Percentiles rank a stretch among this genome's conserved stretches.
Conservation (phyloP, 2,113 vertebrate species). For the Leucoraja erinaceus region DNA sequence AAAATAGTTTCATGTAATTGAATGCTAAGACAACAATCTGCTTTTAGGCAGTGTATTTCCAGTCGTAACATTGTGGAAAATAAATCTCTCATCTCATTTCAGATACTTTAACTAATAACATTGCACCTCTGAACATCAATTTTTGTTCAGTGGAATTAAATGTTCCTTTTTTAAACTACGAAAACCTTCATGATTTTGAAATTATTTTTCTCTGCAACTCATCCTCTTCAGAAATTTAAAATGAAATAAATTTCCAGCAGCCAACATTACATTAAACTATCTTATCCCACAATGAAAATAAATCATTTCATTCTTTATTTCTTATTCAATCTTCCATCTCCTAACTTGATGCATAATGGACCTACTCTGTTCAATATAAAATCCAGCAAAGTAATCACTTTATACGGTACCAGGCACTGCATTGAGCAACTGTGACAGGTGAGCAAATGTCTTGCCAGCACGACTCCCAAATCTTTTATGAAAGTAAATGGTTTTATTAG, state of each 20-base stretch:
- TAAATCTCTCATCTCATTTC: not conserved
- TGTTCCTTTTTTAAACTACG: not conserved
- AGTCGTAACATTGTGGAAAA: not conserved
- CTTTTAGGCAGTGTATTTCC: not conserved
- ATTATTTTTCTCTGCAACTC: not conserved
- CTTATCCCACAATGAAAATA: not conserved
- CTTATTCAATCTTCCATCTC: not conserved
- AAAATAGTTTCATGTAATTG: no score
- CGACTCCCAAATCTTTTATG: not conserved
- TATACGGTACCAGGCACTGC: not conserved
- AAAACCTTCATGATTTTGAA: not conserved
- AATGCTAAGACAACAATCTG: no score
- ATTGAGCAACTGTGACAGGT: not conserved
- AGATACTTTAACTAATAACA: not conserved
- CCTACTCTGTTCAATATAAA: not conserved
- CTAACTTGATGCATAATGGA: not conserved
- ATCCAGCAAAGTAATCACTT: not conserved
- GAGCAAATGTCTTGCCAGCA: not conserved
- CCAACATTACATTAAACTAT: not conserved
- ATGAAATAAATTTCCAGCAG: not conserved
- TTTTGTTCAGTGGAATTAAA: not conserved
- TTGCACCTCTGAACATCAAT: not conserved
- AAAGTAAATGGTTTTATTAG: not conserved
- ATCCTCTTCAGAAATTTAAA: not conserved
- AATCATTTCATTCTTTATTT: no score